Evolutionary conservation across 2,113 vertebrate genomes (phyloP).

Genomic region (Pedetes capensis): DNA sequence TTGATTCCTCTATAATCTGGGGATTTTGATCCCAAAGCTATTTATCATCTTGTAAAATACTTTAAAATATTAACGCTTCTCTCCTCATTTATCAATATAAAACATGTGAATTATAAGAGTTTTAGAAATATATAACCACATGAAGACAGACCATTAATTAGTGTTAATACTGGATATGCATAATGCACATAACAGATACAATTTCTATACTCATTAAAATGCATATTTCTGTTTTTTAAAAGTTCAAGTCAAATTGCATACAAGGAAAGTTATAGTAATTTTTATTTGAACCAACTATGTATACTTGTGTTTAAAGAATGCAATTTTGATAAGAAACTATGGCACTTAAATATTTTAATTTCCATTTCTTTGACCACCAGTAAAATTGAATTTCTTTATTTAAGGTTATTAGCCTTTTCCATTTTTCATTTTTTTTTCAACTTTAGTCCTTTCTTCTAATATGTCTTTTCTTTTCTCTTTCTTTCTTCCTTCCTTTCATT

Average conservation of each 20-base stretch:
- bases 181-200: background rate
- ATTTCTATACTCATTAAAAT: background rate
- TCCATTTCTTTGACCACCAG: background rate
- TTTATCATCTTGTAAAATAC: too few species aligned
- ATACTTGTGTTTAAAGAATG: background rate
- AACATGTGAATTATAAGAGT: too few species aligned
- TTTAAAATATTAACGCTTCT: too few species aligned
- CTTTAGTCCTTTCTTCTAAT: background rate
- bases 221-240: too few species aligned
- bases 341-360: background rate
- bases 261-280: background rate
- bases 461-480: too few species aligned
- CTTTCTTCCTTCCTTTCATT: too few species aligned
- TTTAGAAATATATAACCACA: too few species aligned
- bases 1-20: too few species aligned
- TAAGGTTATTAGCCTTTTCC: background rate
- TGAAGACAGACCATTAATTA: too few species aligned
- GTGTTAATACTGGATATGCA: background rate
- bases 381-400: background rate
- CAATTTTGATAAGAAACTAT: background rate
- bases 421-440: background rate
- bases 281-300: background rate
- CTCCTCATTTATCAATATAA: too few species aligned
- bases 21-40: too few species aligned
- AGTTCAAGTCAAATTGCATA: background rate